Evolutionary conservation across 2,888 invertebrate genomes (phyloP).

Genomic region (Buathra laborator): DNA sequence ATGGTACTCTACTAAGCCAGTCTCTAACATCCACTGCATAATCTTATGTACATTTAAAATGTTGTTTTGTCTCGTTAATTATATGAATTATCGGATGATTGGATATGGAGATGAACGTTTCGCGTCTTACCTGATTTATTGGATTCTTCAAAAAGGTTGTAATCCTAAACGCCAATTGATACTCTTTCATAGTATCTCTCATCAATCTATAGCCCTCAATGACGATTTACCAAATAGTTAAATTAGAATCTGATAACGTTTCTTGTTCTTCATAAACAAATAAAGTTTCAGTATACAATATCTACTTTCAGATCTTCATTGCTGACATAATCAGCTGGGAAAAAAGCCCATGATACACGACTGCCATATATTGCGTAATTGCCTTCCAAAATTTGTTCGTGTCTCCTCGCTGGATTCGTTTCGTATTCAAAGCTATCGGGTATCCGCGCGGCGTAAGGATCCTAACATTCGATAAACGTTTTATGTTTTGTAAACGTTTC

Average conservation of each 20-base stretch:
- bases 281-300: background rate
- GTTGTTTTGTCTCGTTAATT: no score
- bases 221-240: constrained; percentile 1
- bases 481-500: constrained; percentile 10
- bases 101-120: no score
- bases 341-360: constrained; percentile 75
- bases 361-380: constrained; percentile 79
- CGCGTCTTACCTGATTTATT: constrained; percentile 74
- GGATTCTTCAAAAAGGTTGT: constrained; percentile 80
- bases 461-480: constrained; percentile 68
- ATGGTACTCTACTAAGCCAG: constrained; percentile 77
- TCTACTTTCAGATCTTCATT: constrained; percentile 76
- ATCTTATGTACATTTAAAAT: no score
- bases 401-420: constrained; percentile 60
- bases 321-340: constrained; percentile 75
- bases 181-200: constrained; percentile 75
- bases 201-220: constrained; percentile 78
- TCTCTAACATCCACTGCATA: constrained; percentile 71
- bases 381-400: constrained; percentile 71
- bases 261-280: background rate
- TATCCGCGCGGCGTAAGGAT: constrained; percentile 72
- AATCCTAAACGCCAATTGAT: constrained; percentile 77
- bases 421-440: constrained; percentile 71
- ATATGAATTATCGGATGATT: no score
- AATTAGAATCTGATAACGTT: background rate